Evolutionary conservation across 2,797 vertebrate genomes (phyloP).

Genomic region (Phylloscopus collybita): DNA sequence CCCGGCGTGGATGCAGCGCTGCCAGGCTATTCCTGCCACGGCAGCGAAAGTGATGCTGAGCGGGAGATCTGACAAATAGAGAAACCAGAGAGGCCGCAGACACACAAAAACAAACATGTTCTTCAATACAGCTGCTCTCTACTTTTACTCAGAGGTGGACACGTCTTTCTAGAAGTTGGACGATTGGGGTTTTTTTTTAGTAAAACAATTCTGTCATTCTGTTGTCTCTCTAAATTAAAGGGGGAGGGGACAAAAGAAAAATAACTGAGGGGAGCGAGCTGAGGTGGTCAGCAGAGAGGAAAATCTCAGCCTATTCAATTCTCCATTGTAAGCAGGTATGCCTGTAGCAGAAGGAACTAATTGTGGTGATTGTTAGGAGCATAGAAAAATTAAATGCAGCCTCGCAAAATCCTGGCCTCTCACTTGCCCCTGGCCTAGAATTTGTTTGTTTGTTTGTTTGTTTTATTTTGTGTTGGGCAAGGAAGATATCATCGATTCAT

Average conservation of each 20-base stretch:
- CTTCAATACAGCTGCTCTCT: neutral
- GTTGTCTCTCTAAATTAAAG: neutral
- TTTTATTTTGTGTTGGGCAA: neutral
- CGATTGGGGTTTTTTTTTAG: neutral
- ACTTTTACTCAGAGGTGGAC: neutral
- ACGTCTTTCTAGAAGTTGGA: neutral
- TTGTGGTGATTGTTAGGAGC: conserved; percentile 13
- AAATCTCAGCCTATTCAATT: conserved; percentile 15
- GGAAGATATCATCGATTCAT: neutral
- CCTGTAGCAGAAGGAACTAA: conserved; percentile 49
- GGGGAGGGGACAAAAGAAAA: fast-evolving
- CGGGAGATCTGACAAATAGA: neutral
- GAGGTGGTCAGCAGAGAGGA: conserved; percentile 28
- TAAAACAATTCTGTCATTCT: neutral
- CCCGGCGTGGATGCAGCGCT: neutral
- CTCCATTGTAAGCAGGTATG: conserved; percentile 55
- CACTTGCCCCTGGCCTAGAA: neutral
- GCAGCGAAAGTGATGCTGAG: neutral
- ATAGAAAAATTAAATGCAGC: conserved; percentile 49
- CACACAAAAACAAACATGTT: neutral
- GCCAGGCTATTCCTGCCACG: neutral
- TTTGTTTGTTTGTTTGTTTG: neutral
- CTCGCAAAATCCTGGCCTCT: conserved; percentile 25
- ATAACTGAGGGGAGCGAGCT: neutral
- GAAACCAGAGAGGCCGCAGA: neutral